Base-by-base conservation (phyloP, 1,140 invertebrate species). In the Drosophila subobscura region DNA sequence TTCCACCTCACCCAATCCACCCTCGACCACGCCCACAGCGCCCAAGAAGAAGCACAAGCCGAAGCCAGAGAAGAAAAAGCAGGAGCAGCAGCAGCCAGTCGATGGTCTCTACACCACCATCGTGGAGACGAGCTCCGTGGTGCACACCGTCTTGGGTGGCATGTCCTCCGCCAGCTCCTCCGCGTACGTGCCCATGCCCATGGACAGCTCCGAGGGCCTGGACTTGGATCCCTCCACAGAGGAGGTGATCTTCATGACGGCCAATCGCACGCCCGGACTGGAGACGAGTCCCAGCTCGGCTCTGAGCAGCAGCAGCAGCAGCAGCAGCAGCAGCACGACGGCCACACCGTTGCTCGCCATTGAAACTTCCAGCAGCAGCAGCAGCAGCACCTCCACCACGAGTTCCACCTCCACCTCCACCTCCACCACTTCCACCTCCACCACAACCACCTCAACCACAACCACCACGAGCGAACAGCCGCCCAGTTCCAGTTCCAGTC, bases 241-340 rank as follows among this genome's bases (percentile, higher is more conserved):
- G 46, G 71, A 76, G 45, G 79, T 91, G 0, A 91, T 91, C 47
- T 91, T 91, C 23, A 89, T 91, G 90, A 91, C 90, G 5, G 75
- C 89, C 42, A 84, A 79, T 46, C 92, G 92, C 5, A 93, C 92
- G 3, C 86, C 88, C 0, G 68, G 61, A 10, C 88, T 92, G 42
- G 92, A 93, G 5, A 44, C 47, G 12, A 66, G 52, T 51, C 23
- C 51, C 45, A 53, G 64, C 58, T 10, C 79, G 22, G 29, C 16
- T n/a, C n/a, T n/a, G n/a, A n/a, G n/a, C n/a, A n/a, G n/a, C n/a
- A n/a, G n/a, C n/a, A n/a, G n/a, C n/a, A n/a, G n/a, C 5, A 16
- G 57, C 0, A 46, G 44, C 14, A 23, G n/a, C 16, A 3, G 33
- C 33, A 5, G 5, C 0, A 60, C 57, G 8, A 25, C 57, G 12